Percentiles rank a stretch among this genome's conserved stretches.
phyloP scores from a whole-genome alignment of 1,140 invertebrate genomes.

The Psilanteris sp. region DNA sequence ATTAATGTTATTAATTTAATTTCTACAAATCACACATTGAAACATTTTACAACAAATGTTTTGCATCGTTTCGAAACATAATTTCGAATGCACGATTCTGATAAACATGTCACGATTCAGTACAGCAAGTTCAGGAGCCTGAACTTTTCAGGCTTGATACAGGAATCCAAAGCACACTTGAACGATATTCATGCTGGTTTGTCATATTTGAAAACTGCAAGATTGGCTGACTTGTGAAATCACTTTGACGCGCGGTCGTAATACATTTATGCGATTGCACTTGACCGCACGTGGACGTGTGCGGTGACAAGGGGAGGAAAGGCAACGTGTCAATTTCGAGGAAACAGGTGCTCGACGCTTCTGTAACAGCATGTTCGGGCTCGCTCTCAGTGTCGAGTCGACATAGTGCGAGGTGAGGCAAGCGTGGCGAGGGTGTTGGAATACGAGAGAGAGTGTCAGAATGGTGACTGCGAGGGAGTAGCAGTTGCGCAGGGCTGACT shows the following conservation, averaged over 20 bases:
- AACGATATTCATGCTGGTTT: background rate
- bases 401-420: conserved; percentile 34
- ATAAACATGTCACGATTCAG: too few species aligned
- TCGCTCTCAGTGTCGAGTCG: conserved; percentile 51
- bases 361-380: conserved; percentile 76
- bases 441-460: conserved; percentile 44
- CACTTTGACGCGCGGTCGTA: conserved; percentile 15
- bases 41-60: too few species aligned
- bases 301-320: conserved; percentile 28
- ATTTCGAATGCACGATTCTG: too few species aligned
- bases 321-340: conserved; percentile 72
- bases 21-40: too few species aligned
- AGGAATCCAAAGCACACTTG: background rate
- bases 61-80: too few species aligned
- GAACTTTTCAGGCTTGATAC: too few species aligned
- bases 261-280: conserved; percentile 52
- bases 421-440: conserved; percentile 35
- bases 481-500: conserved; percentile 43
- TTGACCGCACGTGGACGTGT: conserved; percentile 32
- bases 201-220: conserved; percentile 17
- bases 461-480: conserved; percentile 44
- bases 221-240: background rate
- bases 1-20: too few species aligned
- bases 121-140: too few species aligned
- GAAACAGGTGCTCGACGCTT: conserved; percentile 73